A percentile compares a stretch with the other conserved stretches of the same genome.
phyloP scores from a whole-genome alignment of 1,140 invertebrate genomes.

The Hylaeus volcanicus region DNA sequence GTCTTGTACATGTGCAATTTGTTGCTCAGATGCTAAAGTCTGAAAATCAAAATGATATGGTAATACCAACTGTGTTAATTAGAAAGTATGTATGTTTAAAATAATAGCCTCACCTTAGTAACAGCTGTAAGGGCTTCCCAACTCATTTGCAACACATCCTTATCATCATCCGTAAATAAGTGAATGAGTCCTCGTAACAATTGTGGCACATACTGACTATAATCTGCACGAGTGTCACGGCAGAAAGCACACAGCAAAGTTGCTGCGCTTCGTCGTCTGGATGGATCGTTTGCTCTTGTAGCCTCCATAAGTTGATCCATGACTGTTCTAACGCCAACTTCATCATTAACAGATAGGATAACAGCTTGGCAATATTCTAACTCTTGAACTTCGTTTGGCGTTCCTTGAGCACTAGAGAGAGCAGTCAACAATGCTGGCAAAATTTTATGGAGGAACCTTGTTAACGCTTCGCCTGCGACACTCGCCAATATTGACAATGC shows the following conservation, averaged over 20 bases:
- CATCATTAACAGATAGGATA: constrained; percentile 93
- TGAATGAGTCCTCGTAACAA: constrained; percentile 92
- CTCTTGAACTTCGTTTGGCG: constrained; percentile 87
- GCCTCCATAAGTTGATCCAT: constrained; percentile 95
- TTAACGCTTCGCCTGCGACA: constrained; percentile 96
- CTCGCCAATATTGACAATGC: constrained; percentile 95
- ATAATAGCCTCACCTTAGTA: constrained; percentile 84
- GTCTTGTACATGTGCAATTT: constrained; percentile 91
- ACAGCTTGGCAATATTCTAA: constrained; percentile 97
- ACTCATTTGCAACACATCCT: constrained; percentile 90
- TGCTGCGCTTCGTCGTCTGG: constrained; percentile 88
- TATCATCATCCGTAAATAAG: constrained; percentile 90
- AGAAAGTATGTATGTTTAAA: not conserved
- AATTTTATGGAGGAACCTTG: constrained; percentile 94
- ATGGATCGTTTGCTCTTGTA: constrained; percentile 84
- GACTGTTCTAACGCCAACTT: constrained; percentile 92
- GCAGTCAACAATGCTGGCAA: constrained; percentile 93
- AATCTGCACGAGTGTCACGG: constrained; percentile 92
- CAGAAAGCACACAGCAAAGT: constrained; percentile 95
- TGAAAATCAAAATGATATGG: constrained; percentile 65
- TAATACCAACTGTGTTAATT: not conserved
- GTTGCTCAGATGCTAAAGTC: constrained; percentile 90
- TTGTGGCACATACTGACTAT: constrained; percentile 92
- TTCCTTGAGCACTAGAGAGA: constrained; percentile 86
- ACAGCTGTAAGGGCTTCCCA: constrained; percentile 96